Evolutionary conservation across 1,140 invertebrate genomes (phyloP).

Genomic region (Popillia japonica): DNA sequence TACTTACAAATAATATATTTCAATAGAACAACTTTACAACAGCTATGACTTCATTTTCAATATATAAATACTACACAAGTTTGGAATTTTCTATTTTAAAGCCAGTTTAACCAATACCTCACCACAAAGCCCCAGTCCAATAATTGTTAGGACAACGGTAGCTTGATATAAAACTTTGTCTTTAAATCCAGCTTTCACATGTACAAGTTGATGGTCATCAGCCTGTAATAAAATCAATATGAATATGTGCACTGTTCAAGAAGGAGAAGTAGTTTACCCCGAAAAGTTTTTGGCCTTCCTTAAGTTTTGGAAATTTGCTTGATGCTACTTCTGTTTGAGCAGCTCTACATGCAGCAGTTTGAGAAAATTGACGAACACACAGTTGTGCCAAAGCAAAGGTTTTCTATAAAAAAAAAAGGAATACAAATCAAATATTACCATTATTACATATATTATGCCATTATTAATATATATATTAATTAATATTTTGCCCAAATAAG

Average conservation of each 20-base stretch:
- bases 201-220: slow-evolving; percentile 68
- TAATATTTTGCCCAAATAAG: no score
- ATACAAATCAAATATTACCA: neutral
- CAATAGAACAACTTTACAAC: neutral
- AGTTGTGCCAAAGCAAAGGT: slow-evolving; percentile 26
- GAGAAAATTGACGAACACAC: slow-evolving; percentile 34
- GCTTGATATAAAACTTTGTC: slow-evolving; percentile 66
- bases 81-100: slow-evolving; percentile 2
- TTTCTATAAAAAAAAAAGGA: slow-evolving; percentile 20
- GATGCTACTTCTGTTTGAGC: neutral
- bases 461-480: no score
- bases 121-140: slow-evolving; percentile 59
- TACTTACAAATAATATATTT: slow-evolving; percentile 22
- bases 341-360: slow-evolving; percentile 7
- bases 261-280: slow-evolving; percentile 30
- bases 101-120: slow-evolving; percentile 32
- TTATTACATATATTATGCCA: no score
- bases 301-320: slow-evolving; percentile 40
- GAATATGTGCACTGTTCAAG: slow-evolving; percentile 2
- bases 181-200: slow-evolving; percentile 66
- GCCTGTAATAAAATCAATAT: slow-evolving; percentile 57
- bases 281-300: slow-evolving; percentile 43
- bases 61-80: slow-evolving; percentile 6
- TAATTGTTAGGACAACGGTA: slow-evolving; percentile 59
- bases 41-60: neutral